Conservation (phyloP, 1,140 invertebrate genomes). For the Agraylea sexmaculata region DNA sequence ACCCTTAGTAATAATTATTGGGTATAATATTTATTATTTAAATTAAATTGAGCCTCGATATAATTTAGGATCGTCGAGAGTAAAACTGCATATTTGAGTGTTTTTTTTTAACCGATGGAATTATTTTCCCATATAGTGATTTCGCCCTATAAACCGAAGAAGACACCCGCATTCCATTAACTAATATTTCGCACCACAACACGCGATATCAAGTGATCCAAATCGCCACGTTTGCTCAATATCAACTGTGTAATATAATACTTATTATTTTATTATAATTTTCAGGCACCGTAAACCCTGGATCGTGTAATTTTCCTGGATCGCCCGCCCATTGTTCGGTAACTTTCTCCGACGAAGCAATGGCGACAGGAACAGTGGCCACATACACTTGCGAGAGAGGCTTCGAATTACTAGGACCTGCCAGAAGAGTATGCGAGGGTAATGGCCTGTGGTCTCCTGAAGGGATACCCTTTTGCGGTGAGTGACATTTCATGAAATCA, state of each 20-base stretch:
- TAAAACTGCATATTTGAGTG: no score
- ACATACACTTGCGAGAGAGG: constrained; percentile 82
- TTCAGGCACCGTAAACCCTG: constrained; percentile 1
- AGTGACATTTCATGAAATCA: no score
- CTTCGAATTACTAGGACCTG: constrained; percentile 81
- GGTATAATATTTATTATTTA: no score
- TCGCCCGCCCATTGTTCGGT: constrained; percentile 78
- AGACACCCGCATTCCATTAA: neutral
- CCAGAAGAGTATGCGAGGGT: constrained; percentile 58
- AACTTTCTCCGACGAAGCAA: constrained; percentile 57
- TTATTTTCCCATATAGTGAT: neutral
- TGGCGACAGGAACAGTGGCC: constrained; percentile 59
- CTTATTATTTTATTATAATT: neutral
- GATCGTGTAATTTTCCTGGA: constrained; percentile 76
- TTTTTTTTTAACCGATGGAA: no score
- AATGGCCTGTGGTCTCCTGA: constrained; percentile 79
- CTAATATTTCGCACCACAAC: neutral
- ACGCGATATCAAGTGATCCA: neutral
- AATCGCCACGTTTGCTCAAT: neutral
- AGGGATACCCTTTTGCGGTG: constrained; percentile 89
- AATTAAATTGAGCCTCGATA: no score
- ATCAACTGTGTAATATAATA: neutral
- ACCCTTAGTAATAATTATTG: no score
- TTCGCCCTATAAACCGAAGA: neutral
- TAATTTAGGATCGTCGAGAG: no score